These are phyloP conservation scores for Drosophila ogumai DNA, from an alignment of 1,140 invertebrate genomes.

Conservation along the genomic window DNA sequence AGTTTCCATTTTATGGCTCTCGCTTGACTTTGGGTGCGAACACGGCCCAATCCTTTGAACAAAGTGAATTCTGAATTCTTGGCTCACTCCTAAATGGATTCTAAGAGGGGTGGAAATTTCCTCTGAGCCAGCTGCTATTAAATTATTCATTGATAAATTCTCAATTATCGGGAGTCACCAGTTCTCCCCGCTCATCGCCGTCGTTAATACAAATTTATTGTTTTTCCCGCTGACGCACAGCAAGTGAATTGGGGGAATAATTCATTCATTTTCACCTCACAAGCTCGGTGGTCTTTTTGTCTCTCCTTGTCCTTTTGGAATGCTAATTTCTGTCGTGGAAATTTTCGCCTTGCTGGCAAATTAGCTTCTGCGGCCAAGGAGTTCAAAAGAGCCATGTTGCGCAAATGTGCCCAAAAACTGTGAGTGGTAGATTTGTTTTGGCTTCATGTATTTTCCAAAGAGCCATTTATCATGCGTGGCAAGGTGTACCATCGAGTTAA, in stretches of 20 bases:
- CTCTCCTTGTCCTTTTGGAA: constrained; percentile 12
- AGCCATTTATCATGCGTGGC: background rate
- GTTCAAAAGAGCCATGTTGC: constrained; percentile 4
- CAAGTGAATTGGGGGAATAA: constrained; percentile 30
- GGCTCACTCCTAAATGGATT: constrained; percentile 2
- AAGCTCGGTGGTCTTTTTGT: background rate
- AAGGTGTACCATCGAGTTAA: background rate
- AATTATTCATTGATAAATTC: constrained; percentile 47
- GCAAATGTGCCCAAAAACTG: constrained; percentile 44
- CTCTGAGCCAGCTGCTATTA: constrained; percentile 3
- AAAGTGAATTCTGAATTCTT: constrained; percentile 55
- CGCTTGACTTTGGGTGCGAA: constrained; percentile 37
- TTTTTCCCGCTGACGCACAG: constrained; percentile 29
- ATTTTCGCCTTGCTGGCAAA: constrained; percentile 59
- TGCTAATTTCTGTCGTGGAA: constrained; percentile 42
- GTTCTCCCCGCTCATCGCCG: background rate
- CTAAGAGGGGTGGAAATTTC: background rate
- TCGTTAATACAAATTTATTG: constrained; percentile 49
- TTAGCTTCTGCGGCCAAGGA: constrained; percentile 12
- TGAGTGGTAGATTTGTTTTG: constrained; percentile 47
- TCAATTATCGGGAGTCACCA: constrained; percentile 40
- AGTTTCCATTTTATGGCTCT: constrained; percentile 57
- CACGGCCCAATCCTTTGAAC: constrained; percentile 13
- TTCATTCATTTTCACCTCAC: constrained; percentile 34
- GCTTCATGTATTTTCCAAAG: constrained; percentile 20